A percentile compares a stretch with the other conserved stretches of the same genome.
phyloP scores from a whole-genome alignment of 1,140 invertebrate genomes.

The Portunus trituberculatus region DNA sequence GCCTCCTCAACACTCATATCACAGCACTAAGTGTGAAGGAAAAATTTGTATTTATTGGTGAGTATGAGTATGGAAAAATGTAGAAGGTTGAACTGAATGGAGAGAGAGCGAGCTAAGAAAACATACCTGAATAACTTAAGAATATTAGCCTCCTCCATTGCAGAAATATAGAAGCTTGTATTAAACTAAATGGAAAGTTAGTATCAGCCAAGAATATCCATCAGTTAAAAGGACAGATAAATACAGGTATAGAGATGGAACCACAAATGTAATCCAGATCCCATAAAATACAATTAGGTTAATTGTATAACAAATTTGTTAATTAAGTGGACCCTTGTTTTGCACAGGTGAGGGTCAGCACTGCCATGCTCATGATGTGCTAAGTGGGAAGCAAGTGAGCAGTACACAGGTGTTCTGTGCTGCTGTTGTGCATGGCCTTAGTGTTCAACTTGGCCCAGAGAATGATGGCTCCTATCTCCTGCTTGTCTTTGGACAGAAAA shows the following conservation, averaged over 20 bases:
- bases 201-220: no score
- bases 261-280: no score
- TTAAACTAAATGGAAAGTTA: no score
- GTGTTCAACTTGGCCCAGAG: neutral
- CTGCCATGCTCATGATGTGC: constrained; percentile 29
- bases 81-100: no score
- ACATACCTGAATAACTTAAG: no score
- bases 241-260: no score
- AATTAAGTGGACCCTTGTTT: neutral
- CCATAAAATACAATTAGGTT: no score
- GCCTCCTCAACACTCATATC: neutral
- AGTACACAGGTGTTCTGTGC: constrained; percentile 44
- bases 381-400: constrained; percentile 9
- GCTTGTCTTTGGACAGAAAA: constrained; percentile 41
- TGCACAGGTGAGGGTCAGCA: constrained; percentile 52
- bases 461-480: neutral
- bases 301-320: neutral
- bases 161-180: no score
- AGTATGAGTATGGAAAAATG: neutral
- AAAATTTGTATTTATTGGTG: neutral
- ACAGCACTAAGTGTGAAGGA: neutral
- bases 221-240: no score
- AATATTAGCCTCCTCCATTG: no score
- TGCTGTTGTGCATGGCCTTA: constrained; percentile 40
- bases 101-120: no score